Evolutionary conservation across 2,113 vertebrate genomes (phyloP).

Genomic region (Trichomycterus rosablanca): DNA sequence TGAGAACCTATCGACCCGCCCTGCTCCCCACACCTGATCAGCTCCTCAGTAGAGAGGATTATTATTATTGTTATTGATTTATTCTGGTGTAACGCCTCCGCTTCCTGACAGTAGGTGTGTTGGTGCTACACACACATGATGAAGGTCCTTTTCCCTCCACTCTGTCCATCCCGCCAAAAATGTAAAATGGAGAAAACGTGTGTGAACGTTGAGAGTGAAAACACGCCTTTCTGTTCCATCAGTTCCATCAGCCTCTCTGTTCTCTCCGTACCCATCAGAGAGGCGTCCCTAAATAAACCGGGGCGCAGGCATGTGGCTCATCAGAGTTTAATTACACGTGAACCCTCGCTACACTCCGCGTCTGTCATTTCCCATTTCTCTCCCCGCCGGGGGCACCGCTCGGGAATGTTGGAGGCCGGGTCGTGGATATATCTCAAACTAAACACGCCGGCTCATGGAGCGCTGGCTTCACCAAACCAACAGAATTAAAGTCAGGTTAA

Average conservation of each 20-base stretch:
- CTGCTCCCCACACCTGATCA: too few relatives aligned
- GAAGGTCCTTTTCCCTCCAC: neutral
- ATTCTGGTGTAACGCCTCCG: neutral
- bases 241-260: conserved; percentile 22
- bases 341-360: conserved; percentile 25
- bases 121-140: conserved; percentile 6
- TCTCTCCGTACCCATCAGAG: conserved; percentile 22
- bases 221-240: conserved; percentile 1
- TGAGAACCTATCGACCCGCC: too few relatives aligned
- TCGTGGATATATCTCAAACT: neutral
- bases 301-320: conserved; percentile 23
- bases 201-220: conserved; percentile 21
- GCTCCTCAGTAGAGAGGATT: too few relatives aligned
- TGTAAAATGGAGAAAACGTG: conserved; percentile 15
- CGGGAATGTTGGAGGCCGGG: neutral
- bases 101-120: neutral
- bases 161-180: neutral
- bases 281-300: conserved; percentile 31
- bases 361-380: conserved; percentile 32
- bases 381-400: conserved; percentile 17
- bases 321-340: conserved; percentile 27
- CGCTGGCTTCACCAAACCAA: too few relatives aligned
- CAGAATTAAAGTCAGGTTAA: too few relatives aligned
- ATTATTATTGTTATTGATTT: neutral
- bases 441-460: too few relatives aligned